Evolutionary conservation across 2,113 vertebrate species (phyloP).

Genomic region (Sphaerodactylus townsendi): DNA sequence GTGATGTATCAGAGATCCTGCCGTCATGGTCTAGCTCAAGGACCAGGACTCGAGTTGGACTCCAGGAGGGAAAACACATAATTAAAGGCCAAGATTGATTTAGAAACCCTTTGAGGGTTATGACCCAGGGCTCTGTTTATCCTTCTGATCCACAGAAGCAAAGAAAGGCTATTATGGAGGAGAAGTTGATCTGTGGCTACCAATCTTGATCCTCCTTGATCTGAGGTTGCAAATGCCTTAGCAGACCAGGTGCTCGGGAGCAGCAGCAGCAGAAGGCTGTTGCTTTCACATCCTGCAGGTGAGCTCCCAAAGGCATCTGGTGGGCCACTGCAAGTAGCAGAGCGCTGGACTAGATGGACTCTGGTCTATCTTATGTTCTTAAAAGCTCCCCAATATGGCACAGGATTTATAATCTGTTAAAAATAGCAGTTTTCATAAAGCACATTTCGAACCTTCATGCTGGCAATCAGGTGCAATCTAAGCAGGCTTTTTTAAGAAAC

Average conservation of each 20-base stretch:
- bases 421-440: neutral
- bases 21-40: neutral
- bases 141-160: neutral
- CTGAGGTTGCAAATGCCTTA: too few species aligned
- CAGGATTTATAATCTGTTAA: neutral
- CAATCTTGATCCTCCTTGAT: too few species aligned
- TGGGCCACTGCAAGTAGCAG: too few species aligned
- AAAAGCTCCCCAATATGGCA: neutral
- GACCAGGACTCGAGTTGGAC: neutral
- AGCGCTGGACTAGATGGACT: too few species aligned
- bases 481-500: too few species aligned
- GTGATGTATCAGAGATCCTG: neutral
- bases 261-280: too few species aligned
- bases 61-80: neutral
- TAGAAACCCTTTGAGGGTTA: neutral
- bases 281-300: too few species aligned
- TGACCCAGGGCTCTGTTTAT: neutral
- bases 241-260: too few species aligned
- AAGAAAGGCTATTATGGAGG: too few species aligned
- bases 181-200: too few species aligned
- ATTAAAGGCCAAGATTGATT: neutral
- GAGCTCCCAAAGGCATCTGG: too few species aligned
- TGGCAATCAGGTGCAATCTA: neutral
- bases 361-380: too few species aligned
- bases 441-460: neutral